Evolutionary conservation across 2,113 vertebrate genomes (phyloP).

Genomic region (Genyomyrus donnyi): DNA sequence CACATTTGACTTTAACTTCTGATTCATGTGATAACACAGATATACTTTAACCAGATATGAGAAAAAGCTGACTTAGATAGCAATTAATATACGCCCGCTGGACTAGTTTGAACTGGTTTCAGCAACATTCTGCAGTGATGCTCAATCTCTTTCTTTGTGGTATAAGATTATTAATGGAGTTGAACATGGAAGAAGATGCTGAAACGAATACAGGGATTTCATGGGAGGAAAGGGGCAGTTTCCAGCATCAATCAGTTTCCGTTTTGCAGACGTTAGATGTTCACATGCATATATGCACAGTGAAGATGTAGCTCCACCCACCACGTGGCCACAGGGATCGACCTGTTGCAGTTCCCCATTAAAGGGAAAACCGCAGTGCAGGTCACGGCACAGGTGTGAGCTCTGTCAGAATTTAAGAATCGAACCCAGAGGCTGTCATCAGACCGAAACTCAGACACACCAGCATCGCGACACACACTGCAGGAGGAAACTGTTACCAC

Average conservation of each 20-base stretch:
- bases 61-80: background rate
- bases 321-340: background rate
- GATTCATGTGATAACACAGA: background rate
- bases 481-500: background rate
- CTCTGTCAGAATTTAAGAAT: background rate
- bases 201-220: background rate
- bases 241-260: background rate
- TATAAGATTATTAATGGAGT: background rate
- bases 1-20: background rate
- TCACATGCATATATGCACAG: background rate
- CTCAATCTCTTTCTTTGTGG: background rate
- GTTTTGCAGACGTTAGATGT: background rate
- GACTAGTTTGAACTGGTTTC: background rate
- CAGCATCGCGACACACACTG: background rate
- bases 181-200: background rate
- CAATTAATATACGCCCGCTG: background rate
- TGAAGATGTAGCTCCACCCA: background rate
- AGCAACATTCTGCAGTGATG: background rate
- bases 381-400: constrained; percentile 24
- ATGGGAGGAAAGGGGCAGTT: background rate
- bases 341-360: constrained; percentile 40
- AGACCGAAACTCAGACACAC: background rate
- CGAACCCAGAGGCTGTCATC: background rate
- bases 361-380: constrained; percentile 17
- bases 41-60: background rate